A percentile compares a stretch with the other conserved stretches of the same genome.
These are phyloP conservation scores for Synanthedon myopaeformis DNA, from an alignment of 2,888 invertebrate genomes.

Conservation along the genomic window DNA sequence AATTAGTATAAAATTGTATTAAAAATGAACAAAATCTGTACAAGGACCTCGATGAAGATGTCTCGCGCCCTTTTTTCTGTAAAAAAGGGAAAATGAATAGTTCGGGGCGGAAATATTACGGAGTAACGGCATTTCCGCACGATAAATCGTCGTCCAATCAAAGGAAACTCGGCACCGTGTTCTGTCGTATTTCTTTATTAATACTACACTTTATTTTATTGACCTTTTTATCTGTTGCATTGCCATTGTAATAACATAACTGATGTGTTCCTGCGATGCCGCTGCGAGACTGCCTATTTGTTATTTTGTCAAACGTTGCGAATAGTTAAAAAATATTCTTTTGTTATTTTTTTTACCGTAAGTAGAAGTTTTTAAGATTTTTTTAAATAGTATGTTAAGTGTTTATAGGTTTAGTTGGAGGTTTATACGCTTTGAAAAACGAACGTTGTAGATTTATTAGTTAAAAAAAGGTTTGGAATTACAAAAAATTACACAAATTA, in stretches of 20 bases:
- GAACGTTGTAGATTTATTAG: no score
- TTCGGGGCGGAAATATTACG: slow-evolving; percentile 68
- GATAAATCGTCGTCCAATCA: slow-evolving; percentile 70
- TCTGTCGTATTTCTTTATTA: slow-evolving; percentile 62
- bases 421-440: no score
- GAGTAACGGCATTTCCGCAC: slow-evolving; percentile 69
- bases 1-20: no score
- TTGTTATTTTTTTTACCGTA: no score
- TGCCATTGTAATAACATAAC: slow-evolving; percentile 53
- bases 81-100: slow-evolving; percentile 68
- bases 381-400: no score
- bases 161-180: slow-evolving; percentile 49
- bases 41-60: slow-evolving; percentile 54
- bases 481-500: no score
- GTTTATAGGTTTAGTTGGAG: no score
- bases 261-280: slow-evolving; percentile 13
- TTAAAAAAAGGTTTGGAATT: no score
- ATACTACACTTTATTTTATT: slow-evolving; percentile 67
- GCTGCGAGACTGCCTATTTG: background rate
- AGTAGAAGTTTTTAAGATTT: no score
- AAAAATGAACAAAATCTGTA: no score
- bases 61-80: slow-evolving; percentile 67
- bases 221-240: slow-evolving; percentile 54
- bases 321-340: no score
- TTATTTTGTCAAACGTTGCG: no score